Evolutionary conservation across 37 sponge, comb jelly and placozoan species (phyloP).

Genomic region (Ianthella basta): DNA sequence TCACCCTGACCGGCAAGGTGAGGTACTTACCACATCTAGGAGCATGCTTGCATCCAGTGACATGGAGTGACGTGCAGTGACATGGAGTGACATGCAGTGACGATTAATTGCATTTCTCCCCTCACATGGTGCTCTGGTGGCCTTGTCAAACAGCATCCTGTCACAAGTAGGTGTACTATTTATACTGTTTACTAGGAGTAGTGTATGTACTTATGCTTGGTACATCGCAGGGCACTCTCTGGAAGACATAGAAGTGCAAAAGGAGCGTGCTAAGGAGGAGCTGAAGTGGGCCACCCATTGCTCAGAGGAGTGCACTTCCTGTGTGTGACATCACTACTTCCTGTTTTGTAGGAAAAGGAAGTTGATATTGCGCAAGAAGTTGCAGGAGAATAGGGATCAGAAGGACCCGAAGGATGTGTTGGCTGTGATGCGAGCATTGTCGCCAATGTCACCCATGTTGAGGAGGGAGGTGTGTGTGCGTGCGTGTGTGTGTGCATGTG

Average conservation of each 20-base stretch:
- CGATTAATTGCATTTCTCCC: too few relatives aligned
- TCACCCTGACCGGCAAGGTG: background rate
- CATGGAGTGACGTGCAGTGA: too few relatives aligned
- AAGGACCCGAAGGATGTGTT: conserved; percentile 17
- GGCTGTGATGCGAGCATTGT: conserved; percentile 28
- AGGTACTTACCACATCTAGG: background rate
- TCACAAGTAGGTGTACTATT: background rate
- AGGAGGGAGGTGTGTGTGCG: conserved; percentile 18
- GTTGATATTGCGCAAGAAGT: background rate
- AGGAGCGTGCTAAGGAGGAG: conserved; percentile 29
- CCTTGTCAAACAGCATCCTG: too few relatives aligned
- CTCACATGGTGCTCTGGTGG: too few relatives aligned
- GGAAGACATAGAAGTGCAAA: conserved; percentile 26
- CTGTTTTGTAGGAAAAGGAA: background rate
- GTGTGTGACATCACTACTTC: background rate
- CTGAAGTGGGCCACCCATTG: conserved; percentile 1
- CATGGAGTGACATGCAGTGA: too few relatives aligned
- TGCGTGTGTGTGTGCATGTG: background rate
- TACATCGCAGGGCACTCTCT: background rate
- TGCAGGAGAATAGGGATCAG: conserved; percentile 8
- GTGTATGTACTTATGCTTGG: background rate
- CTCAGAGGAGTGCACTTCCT: background rate
- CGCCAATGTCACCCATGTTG: conserved; percentile 25
- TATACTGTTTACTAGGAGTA: background rate
- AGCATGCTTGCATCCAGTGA: too few relatives aligned